Evolutionary conservation across 2,113 vertebrate genomes (phyloP).

Genomic region (Aepyceros melampus): DNA sequence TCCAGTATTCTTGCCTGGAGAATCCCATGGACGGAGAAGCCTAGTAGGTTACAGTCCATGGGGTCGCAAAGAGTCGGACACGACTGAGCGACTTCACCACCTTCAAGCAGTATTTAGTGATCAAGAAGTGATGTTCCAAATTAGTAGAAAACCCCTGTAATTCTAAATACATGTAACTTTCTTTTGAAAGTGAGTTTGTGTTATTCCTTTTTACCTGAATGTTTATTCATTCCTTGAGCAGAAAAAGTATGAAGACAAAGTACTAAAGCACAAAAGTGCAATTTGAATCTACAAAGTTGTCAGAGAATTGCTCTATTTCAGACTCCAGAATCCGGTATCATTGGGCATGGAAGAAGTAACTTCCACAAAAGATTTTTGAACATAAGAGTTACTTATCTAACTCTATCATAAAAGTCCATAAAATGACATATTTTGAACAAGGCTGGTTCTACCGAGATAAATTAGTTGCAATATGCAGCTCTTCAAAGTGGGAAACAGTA

Average conservation of each 20-base stretch:
- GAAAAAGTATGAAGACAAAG: not conserved
- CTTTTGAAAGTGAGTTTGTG: not conserved
- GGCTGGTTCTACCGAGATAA: not conserved
- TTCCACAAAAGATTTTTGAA: not conserved
- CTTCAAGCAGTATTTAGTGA: not conserved
- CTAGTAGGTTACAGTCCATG: too few relatives aligned
- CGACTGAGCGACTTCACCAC: too few relatives aligned
- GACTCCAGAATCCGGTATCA: not conserved
- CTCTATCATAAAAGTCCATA: not conserved
- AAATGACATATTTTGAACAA: not conserved
- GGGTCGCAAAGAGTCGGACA: too few relatives aligned
- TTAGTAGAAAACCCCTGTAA: not conserved
- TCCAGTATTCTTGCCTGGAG: too few relatives aligned
- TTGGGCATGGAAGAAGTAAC: not conserved
- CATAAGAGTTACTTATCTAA: not conserved
- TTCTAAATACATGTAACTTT: not conserved
- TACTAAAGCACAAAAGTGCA: not conserved
- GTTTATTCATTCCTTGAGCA: not conserved
- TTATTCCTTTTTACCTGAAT: not conserved
- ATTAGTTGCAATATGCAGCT: not conserved
- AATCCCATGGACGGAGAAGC: too few relatives aligned
- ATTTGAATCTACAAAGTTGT: not conserved
- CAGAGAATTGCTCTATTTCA: not conserved
- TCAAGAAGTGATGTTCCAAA: not conserved
- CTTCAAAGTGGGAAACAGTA: not conserved